Conservation (phyloP, 2,888 invertebrate species). For the Apamea sordens region DNA sequence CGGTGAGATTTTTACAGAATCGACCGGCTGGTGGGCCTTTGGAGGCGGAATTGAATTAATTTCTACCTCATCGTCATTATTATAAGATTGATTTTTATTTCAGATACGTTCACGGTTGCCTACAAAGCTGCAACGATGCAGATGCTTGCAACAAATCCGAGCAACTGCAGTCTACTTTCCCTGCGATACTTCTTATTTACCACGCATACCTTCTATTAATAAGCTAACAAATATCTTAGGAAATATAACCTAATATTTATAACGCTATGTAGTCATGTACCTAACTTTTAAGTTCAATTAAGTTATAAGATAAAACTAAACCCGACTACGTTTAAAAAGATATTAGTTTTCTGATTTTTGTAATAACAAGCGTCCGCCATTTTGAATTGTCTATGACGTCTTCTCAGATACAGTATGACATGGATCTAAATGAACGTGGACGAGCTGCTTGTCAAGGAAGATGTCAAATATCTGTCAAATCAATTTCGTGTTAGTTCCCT, state of each 20-base stretch:
- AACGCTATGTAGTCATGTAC: constrained; percentile 32
- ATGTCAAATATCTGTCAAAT: not conserved
- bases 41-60: too few relatives aligned
- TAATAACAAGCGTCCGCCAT: not conserved
- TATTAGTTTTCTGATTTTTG: not conserved
- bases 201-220: constrained; percentile 47
- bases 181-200: constrained; percentile 53
- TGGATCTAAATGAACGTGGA: not conserved
- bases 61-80: not conserved
- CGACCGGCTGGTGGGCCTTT: not conserved
- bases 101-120: constrained; percentile 97
- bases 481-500: too few relatives aligned
- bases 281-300: constrained; percentile 21
- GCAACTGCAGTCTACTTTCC: constrained; percentile 44
- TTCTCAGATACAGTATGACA: not conserved
- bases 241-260: constrained; percentile 15
- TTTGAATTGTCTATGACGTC: constrained; percentile 3
- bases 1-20: too few relatives aligned
- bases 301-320: not conserved
- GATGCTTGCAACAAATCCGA: constrained; percentile 95
- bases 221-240: constrained; percentile 75
- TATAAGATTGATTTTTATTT: constrained; percentile 58
- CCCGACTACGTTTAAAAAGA: not conserved
- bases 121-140: constrained; percentile 98
- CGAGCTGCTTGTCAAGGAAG: not conserved